These are phyloP conservation scores for Autographa pulchrina DNA, from an alignment of 2,888 invertebrate species.

Conservation along the genomic window DNA sequence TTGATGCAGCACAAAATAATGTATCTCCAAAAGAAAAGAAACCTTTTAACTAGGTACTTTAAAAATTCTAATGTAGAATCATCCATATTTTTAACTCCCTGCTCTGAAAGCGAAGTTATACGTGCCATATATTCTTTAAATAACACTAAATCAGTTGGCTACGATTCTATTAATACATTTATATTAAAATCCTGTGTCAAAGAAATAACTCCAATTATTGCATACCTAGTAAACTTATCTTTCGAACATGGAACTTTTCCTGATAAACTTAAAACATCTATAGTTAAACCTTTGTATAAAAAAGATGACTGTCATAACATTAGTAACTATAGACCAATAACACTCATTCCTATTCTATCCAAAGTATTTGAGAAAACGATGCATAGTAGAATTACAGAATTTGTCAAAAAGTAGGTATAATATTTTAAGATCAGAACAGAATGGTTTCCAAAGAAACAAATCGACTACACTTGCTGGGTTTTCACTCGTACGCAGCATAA, in stretches of 20 bases:
- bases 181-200: too few species aligned
- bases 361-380: background rate
- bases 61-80: too few species aligned
- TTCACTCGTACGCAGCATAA: background rate
- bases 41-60: too few species aligned
- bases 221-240: background rate
- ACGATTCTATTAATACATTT: too few species aligned
- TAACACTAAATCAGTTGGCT: too few species aligned
- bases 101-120: too few species aligned
- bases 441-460: background rate
- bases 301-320: background rate
- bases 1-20: too few species aligned
- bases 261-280: background rate
- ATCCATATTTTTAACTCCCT: background rate
- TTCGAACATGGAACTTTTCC: constrained; percentile 4
- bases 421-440: background rate
- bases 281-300: too few species aligned
- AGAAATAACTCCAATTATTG: background rate
- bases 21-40: too few species aligned
- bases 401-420: background rate
- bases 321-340: background rate
- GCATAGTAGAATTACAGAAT: background rate
- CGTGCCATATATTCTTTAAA: too few species aligned
- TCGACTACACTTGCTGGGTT: background rate
- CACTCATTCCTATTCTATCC: background rate